Conservation (phyloP, 1,140 invertebrate species). For the Dryas iulia region DNA sequence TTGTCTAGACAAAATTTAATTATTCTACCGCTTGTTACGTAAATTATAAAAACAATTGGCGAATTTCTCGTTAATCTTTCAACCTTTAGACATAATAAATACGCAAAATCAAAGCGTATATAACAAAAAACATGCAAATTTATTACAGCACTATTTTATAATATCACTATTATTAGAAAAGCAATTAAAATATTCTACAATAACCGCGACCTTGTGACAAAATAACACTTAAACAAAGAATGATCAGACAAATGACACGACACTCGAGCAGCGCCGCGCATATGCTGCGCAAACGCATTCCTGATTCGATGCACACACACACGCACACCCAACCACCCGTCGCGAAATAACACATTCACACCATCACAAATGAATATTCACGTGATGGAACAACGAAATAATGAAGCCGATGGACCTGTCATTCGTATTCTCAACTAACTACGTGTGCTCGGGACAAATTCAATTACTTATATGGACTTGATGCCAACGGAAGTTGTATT, state of each 20-base stretch:
- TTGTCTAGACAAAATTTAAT: background rate
- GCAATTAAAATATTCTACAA: constrained; percentile 31
- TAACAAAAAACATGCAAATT: too few relatives aligned
- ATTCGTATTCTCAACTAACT: constrained; percentile 25
- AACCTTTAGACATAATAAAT: too few relatives aligned
- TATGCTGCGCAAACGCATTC: constrained; percentile 67
- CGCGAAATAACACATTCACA: constrained; percentile 32
- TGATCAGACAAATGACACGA: constrained; percentile 43
- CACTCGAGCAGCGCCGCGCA: constrained; percentile 36
- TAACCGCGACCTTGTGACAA: constrained; percentile 48
- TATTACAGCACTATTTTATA: too few relatives aligned
- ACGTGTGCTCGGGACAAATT: constrained; percentile 22
- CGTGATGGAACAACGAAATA: constrained; percentile 35
- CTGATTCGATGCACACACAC: constrained; percentile 53
- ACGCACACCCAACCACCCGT: constrained; percentile 32
- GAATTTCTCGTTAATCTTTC: too few relatives aligned
- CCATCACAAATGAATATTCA: constrained; percentile 41
- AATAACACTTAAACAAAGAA: constrained; percentile 51
- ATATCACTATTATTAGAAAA: constrained; percentile 5
- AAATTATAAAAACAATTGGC: too few relatives aligned
- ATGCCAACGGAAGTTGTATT: constrained; percentile 27
- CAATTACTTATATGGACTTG: constrained; percentile 27
- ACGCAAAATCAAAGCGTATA: too few relatives aligned
- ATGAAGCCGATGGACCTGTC: constrained; percentile 20
- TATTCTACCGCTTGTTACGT: background rate